Base-by-base conservation (phyloP, 2,888 invertebrate genomes). In the Charanyca ferruginea region DNA sequence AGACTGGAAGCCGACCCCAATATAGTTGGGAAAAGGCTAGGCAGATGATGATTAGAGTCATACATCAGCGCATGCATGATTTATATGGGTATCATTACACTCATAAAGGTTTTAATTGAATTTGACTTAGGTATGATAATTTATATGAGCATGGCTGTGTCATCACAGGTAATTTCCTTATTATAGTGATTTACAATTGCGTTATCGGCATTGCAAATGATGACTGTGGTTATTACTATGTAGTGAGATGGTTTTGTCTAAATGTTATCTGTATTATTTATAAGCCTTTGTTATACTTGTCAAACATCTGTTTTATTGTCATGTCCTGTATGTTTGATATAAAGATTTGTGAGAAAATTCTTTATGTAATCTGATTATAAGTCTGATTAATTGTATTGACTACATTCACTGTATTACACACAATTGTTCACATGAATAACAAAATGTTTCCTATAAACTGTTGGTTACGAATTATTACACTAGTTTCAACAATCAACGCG, bases 161-260 rank as follows among this genome's bases (percentile, higher is more conserved):
- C 13, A 18, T 53, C 42, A 54, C 22, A 23, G 23, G 18, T 48
- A 1, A 64, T 57, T 73, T 76, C 76, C 68, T 78, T 73, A 78
- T 76, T 57, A 32, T 16, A 25, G 47, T 72, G 48, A 62, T 41
- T 52, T 64, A 28, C n/a, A 22, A 58, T 63, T 42, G 18, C 9
- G 28, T 48, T 63, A 60, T 77, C 38, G 22, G 41, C 61, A 47
- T 44, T 47, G 18, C 5, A n/a, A 73, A 23, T 73, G 28, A 51
- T 59, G 25, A 18, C 11, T n/a, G 0, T 22, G 16, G 42, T 58
- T 41, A 68, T 42, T 51, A 9, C 41, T 35, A 35, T 4, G 16
- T 23, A 51, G 25, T 52, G 9, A 23, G n/a, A 28, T 1, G 5
- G 23, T 51, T 32, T 23, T 25, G 44, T 38, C 7, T 13, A 18